Percentiles rank a stretch among this genome's conserved stretches.
These are phyloP conservation scores for Leptinotarsa haldemani DNA, from an alignment of 2,888 invertebrate genomes.

Conservation along the genomic window DNA sequence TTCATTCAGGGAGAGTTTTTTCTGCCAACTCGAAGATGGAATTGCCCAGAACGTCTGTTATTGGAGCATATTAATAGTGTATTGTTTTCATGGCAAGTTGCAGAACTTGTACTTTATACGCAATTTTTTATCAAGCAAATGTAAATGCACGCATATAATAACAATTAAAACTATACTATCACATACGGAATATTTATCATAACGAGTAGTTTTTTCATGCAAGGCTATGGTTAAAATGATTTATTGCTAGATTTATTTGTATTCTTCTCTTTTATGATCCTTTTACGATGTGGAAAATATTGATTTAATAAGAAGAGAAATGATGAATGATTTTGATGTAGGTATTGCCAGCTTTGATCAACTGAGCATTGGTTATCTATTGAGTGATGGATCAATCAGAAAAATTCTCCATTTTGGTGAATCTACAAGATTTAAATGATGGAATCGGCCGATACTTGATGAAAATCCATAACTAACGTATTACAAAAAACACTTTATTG, in stretches of 20 bases:
- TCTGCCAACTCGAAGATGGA: not conserved
- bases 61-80: not conserved
- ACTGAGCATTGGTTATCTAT: no score
- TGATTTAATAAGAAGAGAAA: not conserved
- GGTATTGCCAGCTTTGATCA: not conserved
- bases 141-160: conserved; percentile 30
- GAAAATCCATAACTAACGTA: no score
- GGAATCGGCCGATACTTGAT: no score
- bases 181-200: conserved; percentile 18
- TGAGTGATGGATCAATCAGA: no score
- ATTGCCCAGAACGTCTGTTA: not conserved
- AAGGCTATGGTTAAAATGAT: conserved; percentile 6
- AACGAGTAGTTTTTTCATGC: not conserved
- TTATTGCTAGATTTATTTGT: not conserved
- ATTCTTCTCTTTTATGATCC: not conserved
- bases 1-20: no score
- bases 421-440: no score
- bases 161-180: conserved; percentile 22
- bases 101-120: conserved; percentile 9
- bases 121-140: conserved; percentile 23
- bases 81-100: conserved; percentile 17
- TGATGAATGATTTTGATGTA: not conserved
- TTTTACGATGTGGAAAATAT: not conserved
- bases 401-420: no score
- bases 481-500: no score